phyloP scores from a whole-genome alignment of 1,140 invertebrate genomes.

The Cecropterus lyciades region DNA sequence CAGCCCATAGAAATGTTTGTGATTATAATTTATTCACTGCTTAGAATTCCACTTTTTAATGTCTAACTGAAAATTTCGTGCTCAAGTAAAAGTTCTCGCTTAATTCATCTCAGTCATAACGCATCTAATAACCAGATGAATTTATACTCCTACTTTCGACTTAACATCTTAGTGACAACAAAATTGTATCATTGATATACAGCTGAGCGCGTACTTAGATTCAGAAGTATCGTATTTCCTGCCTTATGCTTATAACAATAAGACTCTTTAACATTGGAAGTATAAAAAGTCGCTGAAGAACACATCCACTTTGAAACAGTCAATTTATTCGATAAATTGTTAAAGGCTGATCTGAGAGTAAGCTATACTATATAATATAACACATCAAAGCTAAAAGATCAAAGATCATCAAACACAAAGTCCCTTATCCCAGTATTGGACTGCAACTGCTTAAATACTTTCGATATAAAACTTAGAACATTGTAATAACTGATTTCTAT shows the following conservation, averaged over 20 bases:
- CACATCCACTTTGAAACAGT: no score
- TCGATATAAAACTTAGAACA: no score
- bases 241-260: conserved; percentile 13
- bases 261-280: not conserved
- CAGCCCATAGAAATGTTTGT: no score
- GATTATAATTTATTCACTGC: not conserved
- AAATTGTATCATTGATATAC: conserved; percentile 15
- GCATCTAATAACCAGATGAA: conserved; percentile 1
- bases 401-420: no score
- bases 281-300: no score
- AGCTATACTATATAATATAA: no score
- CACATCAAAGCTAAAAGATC: no score
- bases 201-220: conserved; percentile 2
- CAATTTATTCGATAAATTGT: no score
- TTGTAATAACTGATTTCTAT: no score
- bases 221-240: conserved; percentile 7
- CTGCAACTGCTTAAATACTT: no score
- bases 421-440: no score
- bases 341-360: no score
- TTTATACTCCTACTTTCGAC: conserved; percentile 1
- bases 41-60: not conserved
- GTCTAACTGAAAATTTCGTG: not conserved
- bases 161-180: conserved; percentile 6
- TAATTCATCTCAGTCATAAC: not conserved
- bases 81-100: not conserved